Evolutionary conservation across 2,113 vertebrate genomes (phyloP), one percentile per base, ranked within the genome.

Genomic region (Argyrosomus japonicus): DNA sequence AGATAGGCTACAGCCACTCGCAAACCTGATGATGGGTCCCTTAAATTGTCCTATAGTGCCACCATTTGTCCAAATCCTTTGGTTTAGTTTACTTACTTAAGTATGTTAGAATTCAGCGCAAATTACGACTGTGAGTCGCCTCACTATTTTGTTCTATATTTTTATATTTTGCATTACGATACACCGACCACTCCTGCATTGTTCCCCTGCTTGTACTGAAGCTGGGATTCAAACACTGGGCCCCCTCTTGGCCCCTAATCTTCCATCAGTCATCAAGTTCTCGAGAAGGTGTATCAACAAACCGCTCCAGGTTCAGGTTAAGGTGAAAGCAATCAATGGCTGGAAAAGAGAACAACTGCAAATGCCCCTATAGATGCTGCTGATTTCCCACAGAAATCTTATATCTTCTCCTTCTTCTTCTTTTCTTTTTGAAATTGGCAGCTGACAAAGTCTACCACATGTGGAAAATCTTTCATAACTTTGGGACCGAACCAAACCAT

Each of bases 381-480:
- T 75, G 79, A 88, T 80, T 79, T 89, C 81, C 81, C 75, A 43
- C 57, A 86, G 82, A 87, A 87, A 88, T 87, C 48, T 79, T 75
- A 83, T 79, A 93, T 88, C 71, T 79, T 80, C 54, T 45, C 25
- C 60, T 76, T 80, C 54, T 45, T 43, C 60, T 76, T 83, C 68
- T 69, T 75, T 72, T 80, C 72, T 87, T 77, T 81, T 75, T 81
- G 36, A 75, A 92, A 85, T 67, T 88, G 87, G 88, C 85, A 87
- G 85, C 85, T 89, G 85, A 86, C 88, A 90, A 83, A 73, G 56
- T 75, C 78, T 50, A 75, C 82, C 87, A 86, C 84, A 88, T 88
- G 87, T 92, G 92, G 92, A 92, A 92, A 92, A 88, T 86, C 78
- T 88, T 84, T 88, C 83, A 77, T 54, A 81, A 79, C 79, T 79